These are phyloP conservation scores for Listrodromus nycthemerus DNA, from an alignment of 2,888 invertebrate species.

Conservation along the genomic window DNA sequence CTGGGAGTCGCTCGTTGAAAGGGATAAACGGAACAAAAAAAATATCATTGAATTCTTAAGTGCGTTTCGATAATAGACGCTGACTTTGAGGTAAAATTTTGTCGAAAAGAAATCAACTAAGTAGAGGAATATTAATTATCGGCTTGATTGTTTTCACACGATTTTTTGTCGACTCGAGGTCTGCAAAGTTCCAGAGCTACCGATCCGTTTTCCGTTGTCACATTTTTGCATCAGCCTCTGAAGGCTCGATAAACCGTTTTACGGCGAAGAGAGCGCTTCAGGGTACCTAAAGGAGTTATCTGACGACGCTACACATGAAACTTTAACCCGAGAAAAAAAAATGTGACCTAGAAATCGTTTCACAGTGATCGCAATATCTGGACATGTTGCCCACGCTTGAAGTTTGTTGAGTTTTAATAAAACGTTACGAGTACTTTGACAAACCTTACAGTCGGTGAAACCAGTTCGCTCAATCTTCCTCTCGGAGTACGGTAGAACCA, in stretches of 20 bases:
- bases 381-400: background rate
- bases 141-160: too few relatives aligned
- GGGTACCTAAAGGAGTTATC: background rate
- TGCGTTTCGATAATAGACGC: background rate
- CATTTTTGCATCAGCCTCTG: background rate
- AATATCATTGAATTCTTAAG: background rate
- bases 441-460: background rate
- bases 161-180: background rate
- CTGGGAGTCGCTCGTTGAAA: constrained; percentile 7
- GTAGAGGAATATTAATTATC: too few relatives aligned
- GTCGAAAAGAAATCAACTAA: background rate
- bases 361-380: background rate
- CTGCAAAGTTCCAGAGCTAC: background rate
- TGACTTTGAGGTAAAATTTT: background rate
- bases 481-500: background rate
- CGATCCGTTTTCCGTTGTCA: background rate
- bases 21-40: background rate
- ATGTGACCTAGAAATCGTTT: background rate
- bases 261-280: background rate
- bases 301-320: too few relatives aligned
- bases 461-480: background rate
- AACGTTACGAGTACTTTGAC: background rate
- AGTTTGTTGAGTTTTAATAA: background rate
- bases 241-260: background rate
- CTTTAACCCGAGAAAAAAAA: too few relatives aligned